phyloP scores from a whole-genome alignment of 2,113 vertebrate species.

The Rallus limicola region DNA sequence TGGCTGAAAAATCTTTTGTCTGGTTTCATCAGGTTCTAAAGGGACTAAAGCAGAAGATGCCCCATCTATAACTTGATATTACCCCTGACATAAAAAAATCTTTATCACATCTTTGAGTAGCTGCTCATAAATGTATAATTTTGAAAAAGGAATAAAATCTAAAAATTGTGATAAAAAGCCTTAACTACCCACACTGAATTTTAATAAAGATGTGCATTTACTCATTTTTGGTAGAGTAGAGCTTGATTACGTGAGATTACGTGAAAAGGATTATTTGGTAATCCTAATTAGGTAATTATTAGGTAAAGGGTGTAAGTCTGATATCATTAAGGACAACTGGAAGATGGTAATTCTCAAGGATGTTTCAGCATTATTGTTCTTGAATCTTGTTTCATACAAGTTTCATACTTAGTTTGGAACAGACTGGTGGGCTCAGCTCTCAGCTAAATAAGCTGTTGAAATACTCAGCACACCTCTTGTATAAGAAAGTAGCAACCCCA shows the following conservation, averaged over 20 bases:
- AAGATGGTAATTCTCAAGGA: neutral
- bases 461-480: neutral
- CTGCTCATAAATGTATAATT: neutral
- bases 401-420: neutral
- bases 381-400: neutral
- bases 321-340: neutral
- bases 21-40: constrained; percentile 30
- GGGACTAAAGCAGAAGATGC: neutral
- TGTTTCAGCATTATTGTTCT: neutral
- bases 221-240: neutral
- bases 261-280: neutral
- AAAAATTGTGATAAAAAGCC: neutral
- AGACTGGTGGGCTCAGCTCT: neutral
- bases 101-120: neutral
- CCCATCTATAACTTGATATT: neutral
- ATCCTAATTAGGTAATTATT: neutral
- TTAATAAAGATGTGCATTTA: neutral
- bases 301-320: neutral
- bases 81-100: neutral
- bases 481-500: neutral
- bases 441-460: neutral
- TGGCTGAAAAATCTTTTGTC: neutral
- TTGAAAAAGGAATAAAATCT: neutral
- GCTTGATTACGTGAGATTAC: neutral
- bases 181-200: neutral